Evolutionary conservation across 1,140 invertebrate species (phyloP), one percentile per base, ranked within the genome.

Genomic region (Atta texana): DNA sequence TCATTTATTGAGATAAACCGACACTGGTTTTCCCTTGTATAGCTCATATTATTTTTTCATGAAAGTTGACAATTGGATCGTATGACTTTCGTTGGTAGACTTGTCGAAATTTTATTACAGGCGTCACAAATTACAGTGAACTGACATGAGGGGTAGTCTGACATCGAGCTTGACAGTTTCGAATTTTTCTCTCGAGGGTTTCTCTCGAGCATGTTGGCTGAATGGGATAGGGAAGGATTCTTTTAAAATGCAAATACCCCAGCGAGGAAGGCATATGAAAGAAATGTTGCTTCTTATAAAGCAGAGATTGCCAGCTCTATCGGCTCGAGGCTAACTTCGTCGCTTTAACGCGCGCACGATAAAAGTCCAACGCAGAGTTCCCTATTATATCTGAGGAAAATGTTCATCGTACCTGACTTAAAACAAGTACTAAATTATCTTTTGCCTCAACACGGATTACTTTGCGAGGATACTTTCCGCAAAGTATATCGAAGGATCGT

Each of bases 181-280:
- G 88, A 94, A 94, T 94, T 94, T 94, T 92, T 94, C 24, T 24
- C 24, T 24, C 92, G 93, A 86, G 86, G 81, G 57, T n/a, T n/a
- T 76, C 69, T 64, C 63, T 68, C 57, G 69, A 64, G 57, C 77
- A 39, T 34, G 44, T 21, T 6, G 66, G 82, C 39, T 39, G 63
- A 61, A 57, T 49, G 61, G 63, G 69, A 88, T 85, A 72, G 21
- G 53, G 59, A 71, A 86, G 81, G 87, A 91, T 93, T 93, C 92
- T 93, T 93, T 94, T 92, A 94, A 94, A 93, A 94, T 94, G 94
- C 92, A 94, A 94, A 94, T 93, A 90, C 78, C 68, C 85, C 71
- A 76, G 80, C 85, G 84, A 81, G 75, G 80, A 89, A 81, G 76
- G 89, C 86, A 90, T 86, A 91, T 87, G 87, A 88, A 92, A 89